Percentiles rank a stretch among this genome's conserved stretches.
phyloP scores from a whole-genome alignment of 1,140 invertebrate species.

The Augochlora pura region DNA sequence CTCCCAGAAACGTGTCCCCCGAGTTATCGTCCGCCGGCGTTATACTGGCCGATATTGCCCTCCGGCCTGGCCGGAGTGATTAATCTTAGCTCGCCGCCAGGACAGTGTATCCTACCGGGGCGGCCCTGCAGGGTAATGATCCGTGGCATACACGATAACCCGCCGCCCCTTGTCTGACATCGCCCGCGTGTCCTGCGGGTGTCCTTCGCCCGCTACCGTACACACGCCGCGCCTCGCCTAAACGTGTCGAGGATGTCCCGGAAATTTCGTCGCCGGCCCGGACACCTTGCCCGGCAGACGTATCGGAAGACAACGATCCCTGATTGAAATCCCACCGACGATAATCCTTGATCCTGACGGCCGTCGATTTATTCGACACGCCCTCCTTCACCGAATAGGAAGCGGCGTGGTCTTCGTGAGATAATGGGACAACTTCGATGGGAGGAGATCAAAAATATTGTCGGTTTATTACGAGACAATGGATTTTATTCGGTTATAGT shows the following conservation, averaged over 20 bases:
- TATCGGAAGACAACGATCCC: not conserved
- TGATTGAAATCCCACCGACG: constrained; percentile 10
- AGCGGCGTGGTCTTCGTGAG: no score
- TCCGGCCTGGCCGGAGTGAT: constrained; percentile 66
- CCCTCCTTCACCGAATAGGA: no score
- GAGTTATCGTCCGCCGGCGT: constrained; percentile 58
- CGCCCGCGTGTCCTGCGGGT: constrained; percentile 49
- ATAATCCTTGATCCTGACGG: not conserved
- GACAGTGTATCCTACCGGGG: constrained; percentile 52
- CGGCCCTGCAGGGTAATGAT: constrained; percentile 74
- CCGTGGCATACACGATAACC: constrained; percentile 75
- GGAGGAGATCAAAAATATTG: no score
- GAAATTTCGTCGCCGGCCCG: constrained; percentile 46
- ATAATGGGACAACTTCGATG: no score
- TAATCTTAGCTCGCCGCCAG: constrained; percentile 70
- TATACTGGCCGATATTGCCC: constrained; percentile 63
- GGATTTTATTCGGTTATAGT: no score
- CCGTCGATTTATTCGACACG: no score
- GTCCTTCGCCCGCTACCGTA: constrained; percentile 50
- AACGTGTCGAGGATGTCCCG: constrained; percentile 58
- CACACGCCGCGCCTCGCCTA: constrained; percentile 46
- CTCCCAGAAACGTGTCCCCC: constrained; percentile 54
- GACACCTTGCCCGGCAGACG: not conserved
- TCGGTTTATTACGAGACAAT: no score
- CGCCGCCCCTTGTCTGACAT: constrained; percentile 45